These are phyloP conservation scores for Hassar affinis DNA, from an alignment of 2,113 vertebrate species.

Conservation along the genomic window DNA sequence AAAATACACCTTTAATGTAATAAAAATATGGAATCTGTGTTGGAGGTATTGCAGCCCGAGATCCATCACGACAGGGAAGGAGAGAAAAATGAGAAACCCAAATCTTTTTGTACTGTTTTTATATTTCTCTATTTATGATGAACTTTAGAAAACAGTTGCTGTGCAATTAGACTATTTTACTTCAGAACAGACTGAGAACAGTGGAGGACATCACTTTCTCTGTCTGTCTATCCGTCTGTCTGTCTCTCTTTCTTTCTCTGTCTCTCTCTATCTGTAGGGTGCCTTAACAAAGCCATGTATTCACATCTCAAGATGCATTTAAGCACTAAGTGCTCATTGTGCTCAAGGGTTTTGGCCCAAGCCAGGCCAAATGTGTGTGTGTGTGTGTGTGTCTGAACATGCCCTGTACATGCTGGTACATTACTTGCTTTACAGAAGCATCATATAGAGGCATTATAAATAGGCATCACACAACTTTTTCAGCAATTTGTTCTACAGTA, in stretches of 20 bases:
- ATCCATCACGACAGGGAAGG: not conserved
- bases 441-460: not conserved
- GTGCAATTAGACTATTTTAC: slow-evolving; percentile 38
- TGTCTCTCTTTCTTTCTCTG: slow-evolving; percentile 25
- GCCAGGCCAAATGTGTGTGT: not conserved
- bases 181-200: slow-evolving; percentile 10
- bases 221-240: slow-evolving; percentile 13
- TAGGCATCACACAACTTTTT: not conserved
- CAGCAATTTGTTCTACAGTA: too few relatives aligned
- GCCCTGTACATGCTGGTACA: not conserved
- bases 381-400: slow-evolving; percentile 17
- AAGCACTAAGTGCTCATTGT: slow-evolving; percentile 72
- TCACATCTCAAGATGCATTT: slow-evolving; percentile 74
- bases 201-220: not conserved
- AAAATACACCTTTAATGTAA: not conserved
- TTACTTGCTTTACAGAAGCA: not conserved
- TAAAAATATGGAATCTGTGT: not conserved
- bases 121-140: not conserved
- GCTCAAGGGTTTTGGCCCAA: slow-evolving; percentile 63
- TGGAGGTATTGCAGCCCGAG: not conserved
- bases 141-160: slow-evolving; percentile 34
- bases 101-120: not conserved
- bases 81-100: not conserved
- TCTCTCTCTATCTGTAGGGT: slow-evolving; percentile 45
- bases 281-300: slow-evolving; percentile 60